phyloP scores from a whole-genome alignment of 2,113 vertebrate genomes.

The Gambusia affinis region DNA sequence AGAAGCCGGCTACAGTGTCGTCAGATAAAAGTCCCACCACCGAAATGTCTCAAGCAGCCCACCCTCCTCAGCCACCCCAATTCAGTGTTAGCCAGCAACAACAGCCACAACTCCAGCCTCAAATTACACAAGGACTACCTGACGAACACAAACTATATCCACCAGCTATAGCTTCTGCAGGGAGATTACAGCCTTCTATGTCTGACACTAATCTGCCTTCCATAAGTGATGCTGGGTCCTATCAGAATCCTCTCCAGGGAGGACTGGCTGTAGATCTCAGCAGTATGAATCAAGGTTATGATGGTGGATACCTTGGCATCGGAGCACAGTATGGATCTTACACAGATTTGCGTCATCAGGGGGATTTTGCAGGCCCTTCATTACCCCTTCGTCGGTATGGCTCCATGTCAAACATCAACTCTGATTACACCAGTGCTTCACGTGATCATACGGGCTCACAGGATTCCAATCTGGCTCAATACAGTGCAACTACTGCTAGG shows the following conservation, averaged over 20 bases:
- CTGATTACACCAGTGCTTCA: conserved; percentile 86
- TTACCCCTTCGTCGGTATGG: conserved; percentile 93
- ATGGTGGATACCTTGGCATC: conserved; percentile 87
- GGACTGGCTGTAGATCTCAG: conserved; percentile 89
- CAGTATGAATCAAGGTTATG: conserved; percentile 90
- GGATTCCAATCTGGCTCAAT: conserved; percentile 94
- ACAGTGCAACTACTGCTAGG: conserved; percentile 94
- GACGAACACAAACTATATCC: conserved; percentile 86
- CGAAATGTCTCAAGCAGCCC: conserved; percentile 69
- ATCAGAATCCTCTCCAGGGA: conserved; percentile 83
- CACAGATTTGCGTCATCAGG: conserved; percentile 92
- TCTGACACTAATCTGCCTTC: conserved; percentile 90
- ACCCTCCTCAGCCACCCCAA: conserved; percentile 64
- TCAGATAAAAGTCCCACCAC: conserved; percentile 79
- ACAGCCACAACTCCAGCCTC: conserved; percentile 69
- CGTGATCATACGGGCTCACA: conserved; percentile 85
- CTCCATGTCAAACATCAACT: conserved; percentile 95
- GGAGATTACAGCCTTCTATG: conserved; percentile 92
- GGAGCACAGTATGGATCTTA: conserved; percentile 95
- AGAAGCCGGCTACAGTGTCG: conserved; percentile 80
- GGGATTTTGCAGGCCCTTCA: conserved; percentile 83
- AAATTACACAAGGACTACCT: conserved; percentile 68
- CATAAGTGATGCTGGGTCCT: conserved; percentile 84
- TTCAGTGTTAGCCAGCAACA: conserved; percentile 79
- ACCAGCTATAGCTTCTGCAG: conserved; percentile 72